Conservation (phyloP, 1,140 invertebrate species). For the Diplogasteroides magnus region DNA sequence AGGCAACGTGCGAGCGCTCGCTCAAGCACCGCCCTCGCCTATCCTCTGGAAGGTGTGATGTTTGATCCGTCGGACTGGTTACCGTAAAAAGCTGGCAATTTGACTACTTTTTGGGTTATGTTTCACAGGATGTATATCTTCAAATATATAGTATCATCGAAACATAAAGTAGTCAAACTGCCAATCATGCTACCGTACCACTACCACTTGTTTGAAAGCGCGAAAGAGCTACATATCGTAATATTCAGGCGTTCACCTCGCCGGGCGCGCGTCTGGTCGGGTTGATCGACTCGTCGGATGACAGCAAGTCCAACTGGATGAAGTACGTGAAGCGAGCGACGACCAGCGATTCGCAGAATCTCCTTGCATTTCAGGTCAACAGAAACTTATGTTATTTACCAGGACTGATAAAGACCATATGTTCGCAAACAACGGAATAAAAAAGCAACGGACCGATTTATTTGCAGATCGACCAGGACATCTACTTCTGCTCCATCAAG, state of each 20-base stretch:
- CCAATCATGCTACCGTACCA: no score
- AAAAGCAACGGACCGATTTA: no score
- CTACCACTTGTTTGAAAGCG: constrained; percentile 3
- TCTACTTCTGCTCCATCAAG: constrained; percentile 95
- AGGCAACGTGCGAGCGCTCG: not conserved
- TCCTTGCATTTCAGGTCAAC: constrained; percentile 88
- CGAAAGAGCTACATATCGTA: constrained; percentile 65
- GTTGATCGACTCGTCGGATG: constrained; percentile 83
- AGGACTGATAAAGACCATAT: constrained; percentile 6
- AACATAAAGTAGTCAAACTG: no score
- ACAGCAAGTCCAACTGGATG: constrained; percentile 95
- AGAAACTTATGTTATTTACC: constrained; percentile 7
- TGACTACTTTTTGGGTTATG: no score
- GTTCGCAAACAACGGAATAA: constrained; percentile 4
- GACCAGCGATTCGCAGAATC: constrained; percentile 82
- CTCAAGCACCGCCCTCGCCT: constrained; percentile 3
- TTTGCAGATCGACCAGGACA: constrained; percentile 64
- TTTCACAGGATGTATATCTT: no score
- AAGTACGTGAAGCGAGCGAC: constrained; percentile 90
- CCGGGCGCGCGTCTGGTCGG: constrained; percentile 40
- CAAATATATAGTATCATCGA: no score
- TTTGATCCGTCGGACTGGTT: constrained; percentile 17
- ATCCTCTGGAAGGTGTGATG: constrained; percentile 18
- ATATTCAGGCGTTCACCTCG: constrained; percentile 60
- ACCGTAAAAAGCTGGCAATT: no score